These are phyloP conservation scores for Himantopus leucocephalus DNA, from an alignment of 2,113 vertebrate genomes.

Conservation along the genomic window DNA sequence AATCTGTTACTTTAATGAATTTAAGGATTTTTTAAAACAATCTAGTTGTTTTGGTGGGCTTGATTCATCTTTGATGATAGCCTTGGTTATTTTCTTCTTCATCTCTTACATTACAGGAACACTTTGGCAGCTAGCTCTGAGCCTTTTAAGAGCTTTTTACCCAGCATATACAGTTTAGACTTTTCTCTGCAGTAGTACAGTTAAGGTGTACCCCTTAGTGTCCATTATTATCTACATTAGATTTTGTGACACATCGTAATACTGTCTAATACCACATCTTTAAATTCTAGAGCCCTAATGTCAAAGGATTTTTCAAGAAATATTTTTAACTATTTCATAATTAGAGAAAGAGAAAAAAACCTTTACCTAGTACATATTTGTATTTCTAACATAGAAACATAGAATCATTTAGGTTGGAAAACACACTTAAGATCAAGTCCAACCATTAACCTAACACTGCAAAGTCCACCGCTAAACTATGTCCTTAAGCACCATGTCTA, in stretches of 20 bases:
- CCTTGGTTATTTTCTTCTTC: neutral
- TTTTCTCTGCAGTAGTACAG: neutral
- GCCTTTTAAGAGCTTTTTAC: neutral
- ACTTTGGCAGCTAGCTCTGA: neutral
- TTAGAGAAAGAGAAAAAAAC: neutral
- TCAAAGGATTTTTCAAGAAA: neutral
- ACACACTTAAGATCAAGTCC: neutral
- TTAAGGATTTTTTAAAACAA: neutral
- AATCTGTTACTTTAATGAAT: neutral
- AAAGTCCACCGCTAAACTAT: neutral
- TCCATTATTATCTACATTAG: neutral
- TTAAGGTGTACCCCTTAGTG: neutral
- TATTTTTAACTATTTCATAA: neutral
- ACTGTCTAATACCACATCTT: neutral
- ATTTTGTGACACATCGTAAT: neutral
- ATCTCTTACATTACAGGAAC: neutral
- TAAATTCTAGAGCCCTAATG: neutral
- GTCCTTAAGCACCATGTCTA: accelerated
- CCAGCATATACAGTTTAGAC: neutral
- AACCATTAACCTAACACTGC: neutral
- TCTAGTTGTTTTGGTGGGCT: neutral
- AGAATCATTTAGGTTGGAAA: neutral
- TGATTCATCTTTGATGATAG: neutral
- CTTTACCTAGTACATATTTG: neutral
- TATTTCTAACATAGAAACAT: neutral